Base-by-base conservation (phyloP, 2,888 invertebrate genomes). In the Suillia variegata region DNA sequence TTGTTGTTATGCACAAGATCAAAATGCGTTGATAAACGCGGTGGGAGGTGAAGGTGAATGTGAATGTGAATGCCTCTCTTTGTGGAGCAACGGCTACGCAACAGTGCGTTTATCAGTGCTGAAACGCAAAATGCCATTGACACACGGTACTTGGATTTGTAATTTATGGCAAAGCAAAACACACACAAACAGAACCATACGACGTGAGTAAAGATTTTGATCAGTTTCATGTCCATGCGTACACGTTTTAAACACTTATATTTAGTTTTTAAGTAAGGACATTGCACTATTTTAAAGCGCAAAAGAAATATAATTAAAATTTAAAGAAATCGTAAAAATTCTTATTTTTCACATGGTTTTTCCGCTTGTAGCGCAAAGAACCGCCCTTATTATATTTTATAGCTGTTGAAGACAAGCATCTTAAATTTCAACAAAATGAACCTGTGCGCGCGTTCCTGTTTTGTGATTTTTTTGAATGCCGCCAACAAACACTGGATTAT, bases 371-470 rank as follows among this genome's bases (percentile, higher is more conserved):
- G n/a, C n/a, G n/a, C n/a, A n/a, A n/a, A n/a, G n/a, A n/a, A n/a
- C n/a, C n/a, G n/a, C n/a, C n/a, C n/a, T n/a, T n/a, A n/a, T n/a
- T n/a, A n/a, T n/a, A n/a, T n/a, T n/a, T n/a, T n/a, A n/a, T n/a
- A n/a, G n/a, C n/a, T n/a, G n/a, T n/a, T n/a, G 18, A 45, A 47
- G 18, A 45, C 49, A 26, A 45, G 24, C 50, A 50, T 26, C 57
- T 65, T 58, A 49, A 52, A 58, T 65, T 60, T 56, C 61, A 13
- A 12, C 13, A 42, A 56, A 58, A 60, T 62, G 63, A 62, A 65
- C 65, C 63, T 65, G 65, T 65, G 63, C 50, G 60, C 60, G 55
- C 58, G 63, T 63, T 63, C 52, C 47, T 51, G 21, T 34, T 12
- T 51, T 18, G 38, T 50, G n/a, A n/a, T n/a, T n/a, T 20, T 50